Conservation (phyloP, 2,888 invertebrate species). For the Molanna angustata region DNA sequence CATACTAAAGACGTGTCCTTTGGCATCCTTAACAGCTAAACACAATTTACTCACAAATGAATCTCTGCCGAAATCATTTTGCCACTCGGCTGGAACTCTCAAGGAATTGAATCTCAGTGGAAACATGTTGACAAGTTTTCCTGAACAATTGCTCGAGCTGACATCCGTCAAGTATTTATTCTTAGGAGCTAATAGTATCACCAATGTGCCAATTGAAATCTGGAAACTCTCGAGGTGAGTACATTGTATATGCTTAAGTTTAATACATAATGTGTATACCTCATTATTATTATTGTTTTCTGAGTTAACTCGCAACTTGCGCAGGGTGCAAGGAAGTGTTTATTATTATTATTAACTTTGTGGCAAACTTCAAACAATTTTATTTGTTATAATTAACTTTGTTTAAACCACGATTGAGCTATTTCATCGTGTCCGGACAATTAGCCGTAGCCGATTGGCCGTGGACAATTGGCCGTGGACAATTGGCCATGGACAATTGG, state of each 20-base stretch:
- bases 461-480: too few relatives aligned
- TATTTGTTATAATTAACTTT: too few relatives aligned
- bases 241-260: not conserved
- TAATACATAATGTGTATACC: too few relatives aligned
- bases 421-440: too few relatives aligned
- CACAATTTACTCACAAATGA: slow-evolving; percentile 83
- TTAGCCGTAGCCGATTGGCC: too few relatives aligned
- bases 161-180: slow-evolving; percentile 78
- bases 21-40: slow-evolving; percentile 80
- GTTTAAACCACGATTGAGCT: too few relatives aligned
- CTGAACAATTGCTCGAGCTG: slow-evolving; percentile 82
- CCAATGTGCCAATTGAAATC: slow-evolving; percentile 77
- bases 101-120: slow-evolving; percentile 94
- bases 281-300: too few relatives aligned
- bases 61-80: slow-evolving; percentile 85
- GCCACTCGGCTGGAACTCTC: slow-evolving; percentile 58
- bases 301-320: not conserved
- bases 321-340: too few relatives aligned
- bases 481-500: too few relatives aligned
- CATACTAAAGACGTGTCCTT: slow-evolving; percentile 68
- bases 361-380: too few relatives aligned
- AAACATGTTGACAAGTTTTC: slow-evolving; percentile 79
- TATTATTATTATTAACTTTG: too few relatives aligned
- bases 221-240: slow-evolving; percentile 50
- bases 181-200: slow-evolving; percentile 84